Conservation (phyloP, 2,888 invertebrate species). For the Xanthia togata region DNA sequence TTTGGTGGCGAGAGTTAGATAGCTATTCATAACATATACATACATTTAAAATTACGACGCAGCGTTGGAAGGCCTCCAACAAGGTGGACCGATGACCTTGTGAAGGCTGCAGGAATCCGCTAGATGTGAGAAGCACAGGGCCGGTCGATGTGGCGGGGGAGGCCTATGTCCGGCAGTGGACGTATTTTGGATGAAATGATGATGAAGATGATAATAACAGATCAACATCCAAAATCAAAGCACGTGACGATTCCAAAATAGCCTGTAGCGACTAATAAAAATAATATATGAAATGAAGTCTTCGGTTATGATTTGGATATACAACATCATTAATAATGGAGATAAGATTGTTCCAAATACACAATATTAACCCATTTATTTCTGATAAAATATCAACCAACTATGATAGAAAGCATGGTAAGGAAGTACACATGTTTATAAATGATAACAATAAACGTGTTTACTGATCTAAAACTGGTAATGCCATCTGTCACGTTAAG, state of each 20-base stretch:
- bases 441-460: conserved; percentile 15
- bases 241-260: background rate
- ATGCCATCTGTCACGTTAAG: background rate
- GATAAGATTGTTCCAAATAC: background rate
- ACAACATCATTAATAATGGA: background rate
- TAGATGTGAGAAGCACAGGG: too few relatives aligned
- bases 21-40: background rate
- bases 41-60: background rate
- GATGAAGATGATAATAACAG: too few relatives aligned
- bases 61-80: too few relatives aligned
- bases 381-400: background rate
- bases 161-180: too few relatives aligned
- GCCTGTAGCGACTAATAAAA: too few relatives aligned
- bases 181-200: too few relatives aligned
- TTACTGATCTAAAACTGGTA: conserved; percentile 15
- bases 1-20: background rate
- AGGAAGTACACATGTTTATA: conserved; percentile 3
- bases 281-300: background rate
- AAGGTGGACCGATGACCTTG: too few relatives aligned
- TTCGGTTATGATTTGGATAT: background rate
- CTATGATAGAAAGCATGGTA: background rate
- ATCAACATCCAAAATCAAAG: background rate
- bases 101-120: too few relatives aligned
- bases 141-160: too few relatives aligned
- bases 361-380: background rate